Evolutionary conservation across 2,888 invertebrate genomes (phyloP).

Genomic region (Cheilosia scutellata): DNA sequence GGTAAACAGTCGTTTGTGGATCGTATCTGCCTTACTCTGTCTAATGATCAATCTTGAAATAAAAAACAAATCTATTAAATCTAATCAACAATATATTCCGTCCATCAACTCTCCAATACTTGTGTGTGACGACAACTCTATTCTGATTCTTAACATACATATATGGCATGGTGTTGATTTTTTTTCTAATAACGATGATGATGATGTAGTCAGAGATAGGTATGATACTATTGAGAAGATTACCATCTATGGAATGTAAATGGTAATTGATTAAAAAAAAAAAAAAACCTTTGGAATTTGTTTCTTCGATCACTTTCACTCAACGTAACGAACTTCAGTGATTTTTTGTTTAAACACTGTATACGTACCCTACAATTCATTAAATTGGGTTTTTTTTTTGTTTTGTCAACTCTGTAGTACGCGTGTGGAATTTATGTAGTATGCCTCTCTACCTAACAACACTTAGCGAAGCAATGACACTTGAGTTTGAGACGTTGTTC

Average conservation of each 20-base stretch:
- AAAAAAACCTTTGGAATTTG: constrained; percentile 12
- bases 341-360: constrained; percentile 9
- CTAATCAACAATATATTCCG: constrained; percentile 42
- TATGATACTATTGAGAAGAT: constrained; percentile 33
- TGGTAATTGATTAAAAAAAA: constrained; percentile 28
- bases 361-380: constrained; percentile 40
- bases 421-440: constrained; percentile 29
- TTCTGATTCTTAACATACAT: no score
- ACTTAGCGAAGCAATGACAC: constrained; percentile 44
- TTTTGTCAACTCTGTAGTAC: background rate
- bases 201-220: constrained; percentile 31
- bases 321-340: background rate
- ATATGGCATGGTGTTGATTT: constrained; percentile 23
- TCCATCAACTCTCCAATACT: constrained; percentile 33
- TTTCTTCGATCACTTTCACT: constrained; percentile 46
- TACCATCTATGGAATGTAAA: constrained; percentile 69
- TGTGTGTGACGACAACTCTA: constrained; percentile 31
- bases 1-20: constrained; percentile 13
- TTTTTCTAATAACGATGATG: constrained; percentile 30
- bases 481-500: constrained; percentile 19
- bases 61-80: constrained; percentile 55
- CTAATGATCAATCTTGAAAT: constrained; percentile 1
- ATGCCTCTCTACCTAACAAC: background rate
- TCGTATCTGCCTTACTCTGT: constrained; percentile 12
- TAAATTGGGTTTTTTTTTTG: constrained; percentile 22